Base-by-base conservation (phyloP, 2,888 invertebrate species). In the Lasioglossum zephyrum region DNA sequence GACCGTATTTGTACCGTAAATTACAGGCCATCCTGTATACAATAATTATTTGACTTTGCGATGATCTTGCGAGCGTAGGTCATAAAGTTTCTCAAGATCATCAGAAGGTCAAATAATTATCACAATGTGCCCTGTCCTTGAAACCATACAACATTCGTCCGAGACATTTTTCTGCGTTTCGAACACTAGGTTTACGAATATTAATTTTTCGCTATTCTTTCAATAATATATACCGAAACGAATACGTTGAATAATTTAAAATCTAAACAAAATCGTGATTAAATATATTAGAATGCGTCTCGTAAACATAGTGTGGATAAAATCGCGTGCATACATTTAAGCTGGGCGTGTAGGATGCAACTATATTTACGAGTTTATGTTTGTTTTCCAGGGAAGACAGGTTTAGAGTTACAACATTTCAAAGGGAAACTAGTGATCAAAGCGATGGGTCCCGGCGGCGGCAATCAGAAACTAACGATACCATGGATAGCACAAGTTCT, bases 401-500 rank as follows among this genome's bases (percentile, higher is more conserved):
- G 96, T 41, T 95, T 95, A 90, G 96, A 96, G 91, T 94, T 95
- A 78, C 95, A 96, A 92, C 96, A 96, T 86, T 96, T 95, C 89
- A 96, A 95, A 85, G 97, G 96, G 60, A 96, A 96, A 93, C 95
- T 97, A 82, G 94, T 96, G 80, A 95, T 96, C 88, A 96, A 95
- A 92, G 94, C 94, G 75, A 90, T 94, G 78, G 94, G 94, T 78
- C 93, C 94, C 47, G 94, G 94, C 79, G 94, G 95, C 82, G 93
- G 94, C 90, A 94, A 92, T 93, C 95, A 95, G 85, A 95, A 95
- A 91, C 89, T 95, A 80, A 95, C 96, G 91, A 96, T 98, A 92
- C 97, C 97, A 79, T 98, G 97, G 95, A 96, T 96, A 88, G 95
- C 96, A 66, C 96, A 96, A 76, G 96, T 96, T 76, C 94, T 96